Conservation (phyloP, 2,113 vertebrate genomes). For the Craseonycteris thonglongyai region DNA sequence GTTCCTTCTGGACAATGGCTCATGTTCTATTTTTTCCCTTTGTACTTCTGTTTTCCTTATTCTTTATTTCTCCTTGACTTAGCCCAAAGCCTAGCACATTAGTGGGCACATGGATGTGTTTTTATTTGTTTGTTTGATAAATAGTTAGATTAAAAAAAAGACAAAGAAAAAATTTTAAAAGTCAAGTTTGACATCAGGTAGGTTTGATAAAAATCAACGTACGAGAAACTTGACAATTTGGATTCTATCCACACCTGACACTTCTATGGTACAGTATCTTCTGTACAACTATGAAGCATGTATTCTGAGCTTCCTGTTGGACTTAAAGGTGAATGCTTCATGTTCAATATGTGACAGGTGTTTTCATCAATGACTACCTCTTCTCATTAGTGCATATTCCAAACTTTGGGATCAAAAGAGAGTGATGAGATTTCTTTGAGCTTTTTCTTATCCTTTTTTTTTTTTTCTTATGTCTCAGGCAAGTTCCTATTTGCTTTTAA, state of each 20-base stretch:
- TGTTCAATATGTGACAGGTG: rapidly evolving
- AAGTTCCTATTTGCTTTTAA: background rate
- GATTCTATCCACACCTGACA: background rate
- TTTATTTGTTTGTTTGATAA: background rate
- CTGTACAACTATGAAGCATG: background rate
- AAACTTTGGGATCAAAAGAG: background rate
- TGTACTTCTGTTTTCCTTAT: background rate
- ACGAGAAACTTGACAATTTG: background rate
- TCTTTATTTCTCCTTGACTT: background rate
- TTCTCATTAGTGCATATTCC: background rate
- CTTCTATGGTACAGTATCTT: background rate
- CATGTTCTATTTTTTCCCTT: background rate
- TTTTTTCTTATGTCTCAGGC: background rate
- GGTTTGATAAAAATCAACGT: background rate
- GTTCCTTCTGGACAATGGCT: background rate
- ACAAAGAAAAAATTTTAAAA: background rate
- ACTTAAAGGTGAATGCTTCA: background rate
- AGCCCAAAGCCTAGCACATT: background rate
- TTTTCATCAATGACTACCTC: background rate
- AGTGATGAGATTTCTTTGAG: background rate
- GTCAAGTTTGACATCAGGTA: background rate
- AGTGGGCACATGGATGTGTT: background rate
- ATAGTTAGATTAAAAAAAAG: background rate
- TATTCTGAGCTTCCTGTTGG: background rate
- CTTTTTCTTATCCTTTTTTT: background rate